These are phyloP conservation scores for Oxystoma pomonae DNA, from an alignment of 2,888 invertebrate genomes.

Conservation along the genomic window DNA sequence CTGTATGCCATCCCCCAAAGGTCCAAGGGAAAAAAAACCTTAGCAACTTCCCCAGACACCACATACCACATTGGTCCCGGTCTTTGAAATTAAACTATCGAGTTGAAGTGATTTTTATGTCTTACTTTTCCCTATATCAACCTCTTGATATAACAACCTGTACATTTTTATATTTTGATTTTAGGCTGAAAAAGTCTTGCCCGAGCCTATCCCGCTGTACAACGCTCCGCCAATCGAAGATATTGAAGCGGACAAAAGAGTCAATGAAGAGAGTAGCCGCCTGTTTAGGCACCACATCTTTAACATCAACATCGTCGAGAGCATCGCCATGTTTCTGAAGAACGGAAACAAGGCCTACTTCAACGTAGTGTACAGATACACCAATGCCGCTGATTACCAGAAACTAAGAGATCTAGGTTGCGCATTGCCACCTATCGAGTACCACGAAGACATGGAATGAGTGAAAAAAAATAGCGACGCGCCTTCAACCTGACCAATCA, in stretches of 20 bases:
- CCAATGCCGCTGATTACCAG: background rate
- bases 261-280: constrained; percentile 4
- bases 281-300: constrained; percentile 19
- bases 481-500: too few relatives aligned
- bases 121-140: too few relatives aligned
- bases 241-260: constrained; percentile 13
- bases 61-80: too few relatives aligned
- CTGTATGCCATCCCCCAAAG: too few relatives aligned
- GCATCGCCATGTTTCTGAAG: constrained; percentile 18
- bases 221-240: constrained; percentile 11
- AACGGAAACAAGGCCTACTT: constrained; percentile 12
- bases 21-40: too few relatives aligned
- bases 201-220: constrained; percentile 1
- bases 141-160: too few relatives aligned
- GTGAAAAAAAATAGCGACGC: too few relatives aligned
- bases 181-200: too few relatives aligned
- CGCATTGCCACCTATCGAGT: constrained; percentile 9
- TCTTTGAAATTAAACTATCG: too few relatives aligned
- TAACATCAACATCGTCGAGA: constrained; percentile 19
- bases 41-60: too few relatives aligned
- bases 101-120: too few relatives aligned
- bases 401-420: constrained; percentile 14
- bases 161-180: too few relatives aligned
- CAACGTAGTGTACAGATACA: constrained; percentile 12
- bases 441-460: constrained; percentile 16